These are phyloP conservation scores for Lethocerus indicus DNA, from an alignment of 1,140 invertebrate species.

Conservation along the genomic window DNA sequence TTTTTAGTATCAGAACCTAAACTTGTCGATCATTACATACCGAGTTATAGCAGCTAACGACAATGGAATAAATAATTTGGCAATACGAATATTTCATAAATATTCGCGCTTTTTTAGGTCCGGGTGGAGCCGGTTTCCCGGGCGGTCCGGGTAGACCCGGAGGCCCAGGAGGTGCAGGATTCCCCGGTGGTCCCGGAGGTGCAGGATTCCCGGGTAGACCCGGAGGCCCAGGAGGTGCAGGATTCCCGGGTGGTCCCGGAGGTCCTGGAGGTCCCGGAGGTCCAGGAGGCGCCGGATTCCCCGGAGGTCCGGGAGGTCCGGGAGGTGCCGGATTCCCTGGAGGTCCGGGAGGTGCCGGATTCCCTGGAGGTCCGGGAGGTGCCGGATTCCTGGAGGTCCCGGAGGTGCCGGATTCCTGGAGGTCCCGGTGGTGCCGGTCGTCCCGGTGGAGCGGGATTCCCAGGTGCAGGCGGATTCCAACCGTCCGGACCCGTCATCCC, in stretches of 20 bases:
- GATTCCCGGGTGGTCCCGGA: background rate
- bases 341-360: conserved; percentile 4
- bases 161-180: conserved; percentile 2
- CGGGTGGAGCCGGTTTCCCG: background rate
- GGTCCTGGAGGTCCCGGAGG: background rate
- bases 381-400: conserved; percentile 3
- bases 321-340: conserved; percentile 5
- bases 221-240: background rate
- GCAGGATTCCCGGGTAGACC: background rate
- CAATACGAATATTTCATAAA: background rate
- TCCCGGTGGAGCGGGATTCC: background rate
- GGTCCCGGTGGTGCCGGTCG: conserved; percentile 3
- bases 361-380: conserved; percentile 4
- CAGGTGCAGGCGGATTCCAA: background rate
- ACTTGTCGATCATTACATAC: background rate
- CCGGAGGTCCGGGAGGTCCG: conserved; percentile 2
- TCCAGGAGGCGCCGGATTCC: conserved; percentile 6
- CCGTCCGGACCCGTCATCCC: conserved; percentile 14
- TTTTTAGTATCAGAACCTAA: background rate
- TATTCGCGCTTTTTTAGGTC: background rate
- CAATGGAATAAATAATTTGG: background rate
- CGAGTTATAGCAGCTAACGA: background rate
- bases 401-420: background rate
- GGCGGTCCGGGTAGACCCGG: conserved; percentile 1
- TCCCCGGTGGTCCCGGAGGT: conserved; percentile 5